These are phyloP conservation scores for Gonioctena quinquepunctata DNA, from an alignment of 1,140 invertebrate genomes.

Conservation along the genomic window DNA sequence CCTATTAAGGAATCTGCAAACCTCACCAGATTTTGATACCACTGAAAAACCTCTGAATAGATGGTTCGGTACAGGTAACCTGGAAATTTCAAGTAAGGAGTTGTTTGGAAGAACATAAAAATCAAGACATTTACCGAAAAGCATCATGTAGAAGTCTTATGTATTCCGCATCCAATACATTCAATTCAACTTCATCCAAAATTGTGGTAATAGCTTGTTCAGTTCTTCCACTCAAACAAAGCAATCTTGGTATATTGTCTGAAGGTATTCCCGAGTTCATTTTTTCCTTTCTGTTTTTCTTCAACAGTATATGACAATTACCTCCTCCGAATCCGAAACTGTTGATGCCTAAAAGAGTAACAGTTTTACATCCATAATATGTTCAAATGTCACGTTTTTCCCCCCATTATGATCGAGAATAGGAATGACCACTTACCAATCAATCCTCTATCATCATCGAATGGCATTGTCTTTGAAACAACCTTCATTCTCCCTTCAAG, in stretches of 20 bases:
- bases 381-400: too few species aligned
- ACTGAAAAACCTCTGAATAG: constrained; percentile 64
- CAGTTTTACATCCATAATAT: too few species aligned
- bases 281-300: constrained; percentile 60
- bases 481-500: constrained; percentile 71
- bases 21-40: constrained; percentile 56
- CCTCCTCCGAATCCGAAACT: constrained; percentile 69
- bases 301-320: constrained; percentile 71
- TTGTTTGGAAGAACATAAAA: too few species aligned
- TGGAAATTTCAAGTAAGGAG: too few species aligned
- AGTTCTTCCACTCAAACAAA: constrained; percentile 66
- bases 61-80: constrained; percentile 61
- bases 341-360: constrained; percentile 57
- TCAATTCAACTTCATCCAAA: constrained; percentile 66
- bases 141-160: constrained; percentile 59
- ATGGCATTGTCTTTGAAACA: constrained; percentile 66
- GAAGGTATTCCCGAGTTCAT: constrained; percentile 56
- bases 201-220: constrained; percentile 70
- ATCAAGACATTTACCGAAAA: constrained; percentile 42
- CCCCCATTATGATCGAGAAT: too few species aligned
- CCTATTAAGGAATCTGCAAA: constrained; percentile 65
- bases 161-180: constrained; percentile 62
- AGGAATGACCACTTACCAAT: constrained; percentile 56
- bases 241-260: constrained; percentile 66
- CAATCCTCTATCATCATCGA: constrained; percentile 63